Evolutionary conservation across 1,140 invertebrate genomes (phyloP).

Genomic region (Bradynema listronoti): DNA sequence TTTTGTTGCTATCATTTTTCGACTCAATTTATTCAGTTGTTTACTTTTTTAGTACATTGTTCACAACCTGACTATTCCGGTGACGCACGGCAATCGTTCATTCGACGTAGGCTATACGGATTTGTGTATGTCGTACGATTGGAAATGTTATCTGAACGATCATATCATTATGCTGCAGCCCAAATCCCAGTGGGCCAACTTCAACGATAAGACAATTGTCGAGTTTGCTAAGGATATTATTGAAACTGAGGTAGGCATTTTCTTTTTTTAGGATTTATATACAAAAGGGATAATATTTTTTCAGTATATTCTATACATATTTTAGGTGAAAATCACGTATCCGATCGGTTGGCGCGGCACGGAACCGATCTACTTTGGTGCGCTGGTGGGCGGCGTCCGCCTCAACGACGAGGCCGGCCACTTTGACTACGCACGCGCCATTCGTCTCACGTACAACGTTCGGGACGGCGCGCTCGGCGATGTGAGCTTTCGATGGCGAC

Average conservation of each 20-base stretch:
- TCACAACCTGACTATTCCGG: conserved; percentile 42
- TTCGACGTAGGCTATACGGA: conserved; percentile 50
- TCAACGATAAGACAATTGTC: conserved; percentile 38
- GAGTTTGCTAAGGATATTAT: conserved; percentile 55
- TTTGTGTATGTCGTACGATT: conserved; percentile 56
- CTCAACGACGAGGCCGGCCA: conserved; percentile 52
- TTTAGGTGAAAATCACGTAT: conserved; percentile 57
- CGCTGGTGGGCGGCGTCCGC: conserved; percentile 53
- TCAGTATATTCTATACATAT: no score
- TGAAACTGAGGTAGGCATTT: conserved; percentile 46
- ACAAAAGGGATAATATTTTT: no score
- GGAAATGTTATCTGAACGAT: conserved; percentile 56
- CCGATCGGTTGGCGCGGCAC: conserved; percentile 57
- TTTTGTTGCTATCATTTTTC: no score
- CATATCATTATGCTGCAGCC: conserved; percentile 57
- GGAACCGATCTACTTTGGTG: conserved; percentile 58
- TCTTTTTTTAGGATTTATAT: no score
- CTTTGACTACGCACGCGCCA: conserved; percentile 52
- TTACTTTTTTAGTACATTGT: conserved; percentile 44
- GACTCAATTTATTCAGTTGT: no score
- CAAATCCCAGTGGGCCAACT: conserved; percentile 48
- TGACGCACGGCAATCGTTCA: conserved; percentile 24
- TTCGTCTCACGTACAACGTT: conserved; percentile 54
- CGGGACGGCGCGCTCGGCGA: conserved; percentile 48
- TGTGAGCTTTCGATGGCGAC: conserved; percentile 48